Conservation (phyloP, 2,113 vertebrate genomes). For the Sinosuthora webbiana region DNA sequence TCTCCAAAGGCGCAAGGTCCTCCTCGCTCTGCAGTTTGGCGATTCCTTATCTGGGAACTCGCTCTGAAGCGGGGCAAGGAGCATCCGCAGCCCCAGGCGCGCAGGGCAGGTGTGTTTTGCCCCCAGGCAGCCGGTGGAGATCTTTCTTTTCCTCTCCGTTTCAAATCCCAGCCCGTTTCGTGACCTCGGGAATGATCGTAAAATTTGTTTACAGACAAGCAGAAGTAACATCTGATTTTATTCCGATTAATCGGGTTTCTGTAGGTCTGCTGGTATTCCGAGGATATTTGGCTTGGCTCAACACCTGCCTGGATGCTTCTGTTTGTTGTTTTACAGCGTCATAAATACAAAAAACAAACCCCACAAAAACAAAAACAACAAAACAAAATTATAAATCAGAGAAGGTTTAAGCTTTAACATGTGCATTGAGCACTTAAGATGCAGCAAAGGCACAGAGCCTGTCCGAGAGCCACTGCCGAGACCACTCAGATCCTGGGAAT, state of each 20-base stretch:
- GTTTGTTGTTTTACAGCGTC: not conserved
- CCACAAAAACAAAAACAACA: too few relatives aligned
- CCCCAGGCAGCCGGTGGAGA: not conserved
- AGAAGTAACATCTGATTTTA: not conserved
- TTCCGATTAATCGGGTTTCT: not conserved
- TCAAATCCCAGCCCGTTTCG: not conserved
- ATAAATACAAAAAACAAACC: not conserved
- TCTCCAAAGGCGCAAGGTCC: not conserved
- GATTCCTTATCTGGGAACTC: not conserved
- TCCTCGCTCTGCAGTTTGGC: not conserved
- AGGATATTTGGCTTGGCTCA: not conserved
- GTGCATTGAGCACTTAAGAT: not conserved
- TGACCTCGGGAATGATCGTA: not conserved
- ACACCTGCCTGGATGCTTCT: not conserved
- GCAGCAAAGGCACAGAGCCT: not conserved
- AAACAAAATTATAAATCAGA: not conserved
- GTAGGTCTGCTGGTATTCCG: not conserved
- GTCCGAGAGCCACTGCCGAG: not conserved
- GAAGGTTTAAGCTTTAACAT: not conserved
- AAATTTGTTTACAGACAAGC: not conserved
- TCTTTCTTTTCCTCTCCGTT: not conserved
- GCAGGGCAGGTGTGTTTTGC: not conserved
- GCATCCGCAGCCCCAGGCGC: not conserved
- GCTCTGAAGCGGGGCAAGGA: not conserved
- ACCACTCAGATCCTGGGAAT: not conserved